A percentile compares a stretch with the other conserved stretches of the same genome.
Conservation (phyloP, 2,888 invertebrate species). For the Dioctria linearis region DNA sequence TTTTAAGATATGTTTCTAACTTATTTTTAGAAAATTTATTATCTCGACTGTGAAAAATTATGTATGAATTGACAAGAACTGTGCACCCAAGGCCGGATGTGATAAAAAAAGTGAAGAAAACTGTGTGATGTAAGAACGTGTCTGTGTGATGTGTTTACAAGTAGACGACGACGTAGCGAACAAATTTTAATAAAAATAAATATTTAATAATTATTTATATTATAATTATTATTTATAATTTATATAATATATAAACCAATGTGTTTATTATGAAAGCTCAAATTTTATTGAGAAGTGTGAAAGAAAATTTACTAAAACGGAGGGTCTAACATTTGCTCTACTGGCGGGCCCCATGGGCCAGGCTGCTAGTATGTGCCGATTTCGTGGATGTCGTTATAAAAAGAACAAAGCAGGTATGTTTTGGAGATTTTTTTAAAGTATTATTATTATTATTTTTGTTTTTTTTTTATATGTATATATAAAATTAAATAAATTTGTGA, state of each 20-base stretch:
- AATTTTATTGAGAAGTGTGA: slow-evolving; percentile 26
- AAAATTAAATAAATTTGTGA: too few species aligned
- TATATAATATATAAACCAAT: too few species aligned
- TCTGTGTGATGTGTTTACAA: background rate
- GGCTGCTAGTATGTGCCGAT: slow-evolving; percentile 86
- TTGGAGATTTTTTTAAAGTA: too few species aligned
- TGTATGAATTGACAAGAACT: slow-evolving; percentile 26
- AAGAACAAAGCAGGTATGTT: slow-evolving; percentile 74
- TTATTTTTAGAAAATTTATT: slow-evolving; percentile 30
- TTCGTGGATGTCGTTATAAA: slow-evolving; percentile 84
- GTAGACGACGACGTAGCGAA: slow-evolving; percentile 2
- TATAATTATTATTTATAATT: too few species aligned
- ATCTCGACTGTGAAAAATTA: slow-evolving; percentile 9
- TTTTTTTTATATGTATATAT: too few species aligned
- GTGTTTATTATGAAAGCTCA: slow-evolving; percentile 35
- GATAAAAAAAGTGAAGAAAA: background rate
- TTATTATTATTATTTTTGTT: too few species aligned
- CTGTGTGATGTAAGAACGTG: slow-evolving; percentile 7
- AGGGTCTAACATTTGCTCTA: slow-evolving; percentile 71
- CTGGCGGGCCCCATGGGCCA: slow-evolving; percentile 79
- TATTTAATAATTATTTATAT: too few species aligned
- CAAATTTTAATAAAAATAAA: background rate
- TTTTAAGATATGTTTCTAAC: too few species aligned
- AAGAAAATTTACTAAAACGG: slow-evolving; percentile 67
- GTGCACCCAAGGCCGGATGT: background rate